Base-by-base conservation (phyloP, 2,113 vertebrate genomes). In the Anolis carolinensis region DNA sequence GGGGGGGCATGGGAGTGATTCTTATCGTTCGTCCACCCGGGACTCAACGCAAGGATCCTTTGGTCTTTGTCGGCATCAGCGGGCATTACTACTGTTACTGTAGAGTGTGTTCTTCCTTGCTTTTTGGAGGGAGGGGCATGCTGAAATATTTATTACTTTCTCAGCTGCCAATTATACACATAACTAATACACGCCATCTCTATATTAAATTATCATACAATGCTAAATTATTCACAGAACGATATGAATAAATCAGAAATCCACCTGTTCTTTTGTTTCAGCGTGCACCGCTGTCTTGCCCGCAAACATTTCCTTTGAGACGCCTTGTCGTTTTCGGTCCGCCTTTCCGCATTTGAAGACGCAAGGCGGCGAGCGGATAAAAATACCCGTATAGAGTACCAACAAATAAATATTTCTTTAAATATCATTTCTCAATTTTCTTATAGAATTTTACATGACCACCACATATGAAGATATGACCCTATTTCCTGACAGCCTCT, bases 141-240 rank as follows among this genome's bases (percentile, higher is more conserved):
- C 91, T 90, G 89, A 39, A 55, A 90, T 50, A 81, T 78, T 83
- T 3, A 74, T 91, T 2, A 20, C 84, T 81, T 83, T 81, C 83
- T 79, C 16, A 16, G 8, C 27, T 9, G 10, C 27, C 25, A 59
- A 32, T 75, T 59, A n/a, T 39, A n/a, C 27, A 63, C 18, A 44
- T 21, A n/a, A 27, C 27, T n/a, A n/a, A 9, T 4, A 39, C 59
- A 70, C 44, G 34, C 21, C 21, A 5, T 6, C 63, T 50, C 36
- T 68, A 44, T 72, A 55, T 55, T 55, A 34, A 82, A 62, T 72
- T 72, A 82, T 36, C 4, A 8, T 5, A 4, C n/a, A 44, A 88
- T 10, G 30, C 91, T 92, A 88, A 85, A 88, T 89, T 91, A 83
- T 89, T 88, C 90, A 90, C 89, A 90, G 90, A 87, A 92, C 89